A percentile compares a stretch with the other conserved stretches of the same genome.
These are phyloP conservation scores for Dasyurus viverrinus DNA, from an alignment of 2,113 vertebrate species.

Conservation along the genomic window DNA sequence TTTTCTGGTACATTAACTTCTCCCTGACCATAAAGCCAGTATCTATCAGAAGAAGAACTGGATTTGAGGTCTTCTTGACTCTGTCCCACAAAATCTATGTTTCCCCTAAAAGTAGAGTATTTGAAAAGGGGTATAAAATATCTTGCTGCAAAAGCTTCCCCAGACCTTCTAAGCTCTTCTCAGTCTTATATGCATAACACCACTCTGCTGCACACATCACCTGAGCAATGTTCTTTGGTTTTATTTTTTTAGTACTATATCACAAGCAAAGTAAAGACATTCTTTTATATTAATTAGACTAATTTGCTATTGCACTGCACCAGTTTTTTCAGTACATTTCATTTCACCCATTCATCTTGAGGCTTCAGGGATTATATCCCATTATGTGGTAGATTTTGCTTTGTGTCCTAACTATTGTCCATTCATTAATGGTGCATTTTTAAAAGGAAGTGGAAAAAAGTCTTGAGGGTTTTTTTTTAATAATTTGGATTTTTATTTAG, in stretches of 20 bases:
- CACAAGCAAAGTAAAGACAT: slow-evolving; percentile 32
- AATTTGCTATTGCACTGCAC: slow-evolving; percentile 17
- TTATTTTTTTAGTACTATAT: background rate
- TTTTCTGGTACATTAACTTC: background rate
- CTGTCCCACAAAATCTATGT: background rate
- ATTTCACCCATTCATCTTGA: slow-evolving; percentile 46
- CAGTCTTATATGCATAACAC: background rate
- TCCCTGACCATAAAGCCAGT: background rate
- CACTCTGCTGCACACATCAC: background rate
- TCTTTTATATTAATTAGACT: slow-evolving; percentile 65
- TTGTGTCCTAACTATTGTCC: background rate
- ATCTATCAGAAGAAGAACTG: background rate
- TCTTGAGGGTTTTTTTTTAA: slow-evolving; percentile 71
- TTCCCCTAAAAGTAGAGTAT: background rate
- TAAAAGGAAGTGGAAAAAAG: background rate
- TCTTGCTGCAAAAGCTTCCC: background rate
- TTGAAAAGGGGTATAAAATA: background rate
- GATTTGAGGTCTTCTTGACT: background rate
- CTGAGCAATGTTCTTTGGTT: background rate
- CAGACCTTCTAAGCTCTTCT: background rate
- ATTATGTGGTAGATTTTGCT: slow-evolving; percentile 22
- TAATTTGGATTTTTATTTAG: slow-evolving; percentile 93
- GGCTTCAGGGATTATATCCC: background rate
- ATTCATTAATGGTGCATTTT: background rate
- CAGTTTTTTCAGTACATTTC: slow-evolving; percentile 40